Conservation (phyloP, 2,797 vertebrate species). For the Miichthys miiuy region DNA sequence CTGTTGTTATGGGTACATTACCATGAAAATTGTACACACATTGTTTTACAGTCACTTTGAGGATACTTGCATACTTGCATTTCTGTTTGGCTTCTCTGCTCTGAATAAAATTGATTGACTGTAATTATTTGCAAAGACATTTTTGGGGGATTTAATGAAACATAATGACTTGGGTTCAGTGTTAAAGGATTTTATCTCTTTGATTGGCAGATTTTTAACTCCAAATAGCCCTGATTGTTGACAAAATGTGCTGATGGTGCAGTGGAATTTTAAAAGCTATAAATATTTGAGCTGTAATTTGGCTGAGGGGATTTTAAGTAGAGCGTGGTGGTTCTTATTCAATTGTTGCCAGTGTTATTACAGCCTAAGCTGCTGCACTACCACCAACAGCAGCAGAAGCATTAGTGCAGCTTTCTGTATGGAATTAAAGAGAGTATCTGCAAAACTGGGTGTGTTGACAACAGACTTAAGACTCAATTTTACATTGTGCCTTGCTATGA, state of each 20-base stretch:
- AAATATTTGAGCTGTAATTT: constrained; percentile 54
- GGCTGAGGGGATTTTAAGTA: constrained; percentile 41
- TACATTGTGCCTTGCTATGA: constrained; percentile 23
- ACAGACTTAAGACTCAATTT: constrained; percentile 29
- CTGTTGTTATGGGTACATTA: constrained; percentile 27
- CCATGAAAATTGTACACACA: constrained; percentile 46
- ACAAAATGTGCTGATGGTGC: constrained; percentile 5
- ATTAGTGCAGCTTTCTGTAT: constrained; percentile 49
- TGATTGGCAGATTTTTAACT: neutral
- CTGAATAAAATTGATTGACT: constrained; percentile 27
- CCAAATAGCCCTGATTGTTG: constrained; percentile 18
- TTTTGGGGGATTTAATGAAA: constrained; percentile 16
- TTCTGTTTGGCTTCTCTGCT: constrained; percentile 35
- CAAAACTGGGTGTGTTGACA: constrained; percentile 57
- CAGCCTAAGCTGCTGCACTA: constrained; percentile 44
- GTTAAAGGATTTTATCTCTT: constrained; percentile 6
- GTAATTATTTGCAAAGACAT: constrained; percentile 42
- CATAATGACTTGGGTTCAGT: constrained; percentile 12
- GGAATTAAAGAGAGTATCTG: constrained; percentile 50
- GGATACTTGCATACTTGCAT: constrained; percentile 13
- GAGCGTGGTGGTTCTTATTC: constrained; percentile 47
- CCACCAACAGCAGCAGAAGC: constrained; percentile 40
- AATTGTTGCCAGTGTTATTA: constrained; percentile 56
- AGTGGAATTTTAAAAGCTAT: constrained; percentile 37
- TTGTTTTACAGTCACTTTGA: constrained; percentile 48